Evolutionary conservation across 2,113 vertebrate species (phyloP).

Genomic region (Marcusenius ussheri): DNA sequence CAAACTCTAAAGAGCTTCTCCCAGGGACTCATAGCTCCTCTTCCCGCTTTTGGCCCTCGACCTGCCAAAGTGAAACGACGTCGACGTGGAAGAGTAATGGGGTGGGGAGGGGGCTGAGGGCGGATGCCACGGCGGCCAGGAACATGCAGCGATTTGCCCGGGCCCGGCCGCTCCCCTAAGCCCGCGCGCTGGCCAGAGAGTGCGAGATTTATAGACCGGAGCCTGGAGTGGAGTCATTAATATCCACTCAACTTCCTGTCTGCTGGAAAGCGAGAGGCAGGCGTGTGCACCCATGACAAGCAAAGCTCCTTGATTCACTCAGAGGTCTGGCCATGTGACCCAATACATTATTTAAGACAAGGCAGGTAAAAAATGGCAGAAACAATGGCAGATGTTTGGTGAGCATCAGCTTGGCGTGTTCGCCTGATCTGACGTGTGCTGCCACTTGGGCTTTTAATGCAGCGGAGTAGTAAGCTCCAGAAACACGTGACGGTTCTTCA

Average conservation of each 20-base stretch:
- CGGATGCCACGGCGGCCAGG: background rate
- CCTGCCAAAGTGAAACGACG: conserved; percentile 38
- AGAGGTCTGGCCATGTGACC: background rate
- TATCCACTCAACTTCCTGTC: conserved; percentile 42
- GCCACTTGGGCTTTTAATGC: background rate
- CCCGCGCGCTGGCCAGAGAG: conserved; percentile 3
- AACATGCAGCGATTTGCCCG: background rate
- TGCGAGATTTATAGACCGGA: conserved; percentile 41
- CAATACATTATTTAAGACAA: background rate
- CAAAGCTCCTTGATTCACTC: background rate
- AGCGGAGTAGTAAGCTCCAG: background rate
- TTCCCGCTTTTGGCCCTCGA: conserved; percentile 33
- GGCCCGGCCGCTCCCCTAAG: background rate
- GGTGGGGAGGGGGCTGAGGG: conserved; percentile 20
- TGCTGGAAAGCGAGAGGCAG: conserved; percentile 26
- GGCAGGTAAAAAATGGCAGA: background rate
- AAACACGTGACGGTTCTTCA: background rate
- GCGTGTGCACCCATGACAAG: conserved; percentile 9
- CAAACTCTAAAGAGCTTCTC: background rate
- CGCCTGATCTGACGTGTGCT: background rate
- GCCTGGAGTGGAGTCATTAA: conserved; percentile 38
- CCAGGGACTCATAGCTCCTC: conserved; percentile 33
- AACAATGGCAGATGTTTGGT: background rate
- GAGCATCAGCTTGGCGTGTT: background rate
- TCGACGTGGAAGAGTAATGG: conserved; percentile 47